These are phyloP conservation scores for Habrosyne pyritoides DNA, from an alignment of 2,888 invertebrate species.

Conservation along the genomic window DNA sequence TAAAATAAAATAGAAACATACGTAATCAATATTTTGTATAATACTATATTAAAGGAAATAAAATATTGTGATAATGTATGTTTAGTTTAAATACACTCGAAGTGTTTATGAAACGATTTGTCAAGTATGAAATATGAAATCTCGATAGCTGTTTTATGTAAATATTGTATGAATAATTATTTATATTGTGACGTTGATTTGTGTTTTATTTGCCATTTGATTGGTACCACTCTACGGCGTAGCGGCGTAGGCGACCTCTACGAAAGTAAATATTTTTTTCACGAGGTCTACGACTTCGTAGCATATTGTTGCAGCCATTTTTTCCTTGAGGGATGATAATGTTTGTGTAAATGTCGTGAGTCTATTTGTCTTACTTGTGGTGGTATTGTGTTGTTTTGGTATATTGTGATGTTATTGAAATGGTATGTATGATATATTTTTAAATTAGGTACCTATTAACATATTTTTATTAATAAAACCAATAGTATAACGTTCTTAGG, in stretches of 20 bases:
- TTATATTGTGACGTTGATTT: constrained; percentile 66
- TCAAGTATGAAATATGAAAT: constrained; percentile 3
- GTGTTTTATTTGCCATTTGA: constrained; percentile 58
- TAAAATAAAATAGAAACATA: background rate
- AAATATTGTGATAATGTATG: constrained; percentile 7
- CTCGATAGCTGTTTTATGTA: constrained; percentile 56
- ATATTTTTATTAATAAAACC: no score
- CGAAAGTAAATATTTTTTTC: constrained; percentile 7
- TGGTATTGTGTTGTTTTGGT: constrained; percentile 25
- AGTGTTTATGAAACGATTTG: background rate
- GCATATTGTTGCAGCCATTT: constrained; percentile 27
- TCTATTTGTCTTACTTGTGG: constrained; percentile 28
- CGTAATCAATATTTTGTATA: constrained; percentile 27
- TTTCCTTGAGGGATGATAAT: constrained; percentile 21
- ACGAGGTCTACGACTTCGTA: constrained; percentile 12
- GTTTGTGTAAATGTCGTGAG: constrained; percentile 22
- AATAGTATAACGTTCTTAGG: background rate
- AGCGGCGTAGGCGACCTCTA: constrained; percentile 12
- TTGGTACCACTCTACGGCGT: constrained; percentile 14
- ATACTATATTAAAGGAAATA: background rate
- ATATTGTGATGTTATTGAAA: constrained; percentile 23
- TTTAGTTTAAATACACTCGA: background rate
- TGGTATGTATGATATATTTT: background rate
- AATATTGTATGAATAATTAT: constrained; percentile 75
- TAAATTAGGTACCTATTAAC: background rate